Conservation (phyloP, 2,797 vertebrate genomes). For the Lindbergichthys nudifrons region DNA sequence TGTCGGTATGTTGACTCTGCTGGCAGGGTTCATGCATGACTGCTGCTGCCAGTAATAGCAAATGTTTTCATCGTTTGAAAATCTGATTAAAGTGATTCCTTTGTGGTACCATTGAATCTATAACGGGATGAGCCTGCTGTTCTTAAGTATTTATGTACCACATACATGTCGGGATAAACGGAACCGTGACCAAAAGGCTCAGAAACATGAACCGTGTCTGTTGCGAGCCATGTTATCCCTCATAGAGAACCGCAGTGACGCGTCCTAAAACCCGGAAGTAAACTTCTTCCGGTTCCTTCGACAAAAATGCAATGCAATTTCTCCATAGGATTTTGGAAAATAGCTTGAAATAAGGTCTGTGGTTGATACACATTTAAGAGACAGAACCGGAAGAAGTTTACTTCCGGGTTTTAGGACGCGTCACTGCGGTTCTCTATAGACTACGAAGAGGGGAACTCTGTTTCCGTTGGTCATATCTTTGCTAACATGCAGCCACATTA, state of each 20-base stretch:
- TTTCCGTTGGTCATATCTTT: neutral
- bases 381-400: no score
- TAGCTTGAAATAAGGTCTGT: no score
- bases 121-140: neutral
- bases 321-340: no score
- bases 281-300: no score
- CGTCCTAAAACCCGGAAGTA: no score
- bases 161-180: neutral
- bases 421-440: no score
- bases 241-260: no score
- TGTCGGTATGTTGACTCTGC: slow-evolving; percentile 34
- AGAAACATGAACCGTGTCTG: neutral
- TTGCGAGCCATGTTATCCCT: neutral
- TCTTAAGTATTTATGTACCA: neutral
- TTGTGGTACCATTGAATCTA: neutral
- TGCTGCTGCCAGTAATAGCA: slow-evolving; percentile 2
- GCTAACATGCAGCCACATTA: neutral
- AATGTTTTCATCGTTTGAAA: neutral
- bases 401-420: no score
- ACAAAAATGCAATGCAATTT: no score
- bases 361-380: no score
- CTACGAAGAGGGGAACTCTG: neutral
- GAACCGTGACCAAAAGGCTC: slow-evolving; percentile 5
- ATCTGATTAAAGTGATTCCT: neutral
- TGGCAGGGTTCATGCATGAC: slow-evolving; percentile 1